These are phyloP conservation scores for Lysiphlebus fabarum DNA, from an alignment of 1,140 invertebrate species.

Conservation along the genomic window DNA sequence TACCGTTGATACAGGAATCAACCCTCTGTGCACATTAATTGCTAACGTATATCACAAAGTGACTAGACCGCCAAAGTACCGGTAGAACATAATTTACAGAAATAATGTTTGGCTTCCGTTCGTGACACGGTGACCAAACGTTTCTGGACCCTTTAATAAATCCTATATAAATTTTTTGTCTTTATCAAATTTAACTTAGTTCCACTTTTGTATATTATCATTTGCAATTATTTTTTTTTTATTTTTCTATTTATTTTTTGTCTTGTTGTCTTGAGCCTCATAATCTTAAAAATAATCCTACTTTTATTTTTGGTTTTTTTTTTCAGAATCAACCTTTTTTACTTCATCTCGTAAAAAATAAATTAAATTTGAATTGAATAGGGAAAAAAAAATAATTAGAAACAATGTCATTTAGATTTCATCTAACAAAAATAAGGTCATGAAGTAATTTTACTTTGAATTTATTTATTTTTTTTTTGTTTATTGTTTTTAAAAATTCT, in stretches of 20 bases:
- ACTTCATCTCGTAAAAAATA: too few species aligned
- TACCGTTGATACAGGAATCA: slow-evolving; percentile 17
- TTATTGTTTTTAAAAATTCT: too few species aligned
- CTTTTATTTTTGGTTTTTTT: not conserved
- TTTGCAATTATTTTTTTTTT: slow-evolving; percentile 18
- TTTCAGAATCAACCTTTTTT: too few species aligned
- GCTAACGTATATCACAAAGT: slow-evolving; percentile 44
- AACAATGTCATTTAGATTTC: too few species aligned
- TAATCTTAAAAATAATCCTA: not conserved
- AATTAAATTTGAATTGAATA: too few species aligned
- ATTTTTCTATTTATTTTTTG: slow-evolving; percentile 17
- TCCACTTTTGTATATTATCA: slow-evolving; percentile 9
- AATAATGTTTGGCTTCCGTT: slow-evolving; percentile 32
- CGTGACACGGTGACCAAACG: slow-evolving; percentile 20
- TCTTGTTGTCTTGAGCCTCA: slow-evolving; percentile 14
- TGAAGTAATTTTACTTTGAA: too few species aligned
- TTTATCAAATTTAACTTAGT: not conserved
- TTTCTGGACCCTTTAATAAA: slow-evolving; percentile 14
- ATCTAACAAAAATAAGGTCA: too few species aligned
- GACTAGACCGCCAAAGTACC: slow-evolving; percentile 26
- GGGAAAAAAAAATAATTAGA: too few species aligned
- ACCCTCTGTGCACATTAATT: slow-evolving; percentile 40
- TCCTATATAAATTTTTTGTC: not conserved
- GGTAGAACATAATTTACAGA: slow-evolving; percentile 43
- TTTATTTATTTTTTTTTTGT: too few species aligned